A percentile compares a stretch with the other conserved stretches of the same genome.
phyloP scores from a whole-genome alignment of 2,797 vertebrate species.

The Astyanax mexicanus region DNA sequence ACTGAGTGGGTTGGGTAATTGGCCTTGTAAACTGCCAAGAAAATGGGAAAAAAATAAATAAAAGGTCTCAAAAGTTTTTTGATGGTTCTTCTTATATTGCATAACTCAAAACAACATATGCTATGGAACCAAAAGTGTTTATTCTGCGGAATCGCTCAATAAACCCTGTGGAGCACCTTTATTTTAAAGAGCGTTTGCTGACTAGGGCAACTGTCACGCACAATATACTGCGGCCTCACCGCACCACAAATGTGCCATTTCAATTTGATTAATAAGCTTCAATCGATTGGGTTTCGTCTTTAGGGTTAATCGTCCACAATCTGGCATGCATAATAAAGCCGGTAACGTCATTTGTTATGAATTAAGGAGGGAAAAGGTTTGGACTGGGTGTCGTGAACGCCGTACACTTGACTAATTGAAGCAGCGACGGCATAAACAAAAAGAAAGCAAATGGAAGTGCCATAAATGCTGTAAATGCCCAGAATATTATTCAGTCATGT shows the following conservation, averaged over 20 bases:
- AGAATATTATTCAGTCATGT: conserved; percentile 30
- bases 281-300: conserved; percentile 52
- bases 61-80: too few relatives aligned
- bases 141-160: too few relatives aligned
- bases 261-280: conserved; percentile 56
- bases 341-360: conserved; percentile 49
- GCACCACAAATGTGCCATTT: conserved; percentile 39
- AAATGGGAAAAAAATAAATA: too few relatives aligned
- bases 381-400: conserved; percentile 35
- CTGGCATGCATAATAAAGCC: conserved; percentile 47
- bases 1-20: too few relatives aligned
- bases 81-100: too few relatives aligned
- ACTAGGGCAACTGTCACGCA: background rate
- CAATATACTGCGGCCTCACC: conserved; percentile 29
- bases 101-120: too few relatives aligned
- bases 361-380: conserved; percentile 50
- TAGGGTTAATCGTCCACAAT: conserved; percentile 54
- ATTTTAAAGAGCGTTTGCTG: background rate
- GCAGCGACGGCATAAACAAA: conserved; percentile 33
- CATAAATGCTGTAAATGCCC: conserved; percentile 32
- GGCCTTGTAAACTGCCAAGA: too few relatives aligned
- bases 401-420: conserved; percentile 29
- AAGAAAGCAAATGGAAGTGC: background rate
- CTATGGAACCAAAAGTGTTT: too few relatives aligned
- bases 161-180: too few relatives aligned